phyloP scores from a whole-genome alignment of 23 tunicate genomes.

The Diplosoma virens region DNA sequence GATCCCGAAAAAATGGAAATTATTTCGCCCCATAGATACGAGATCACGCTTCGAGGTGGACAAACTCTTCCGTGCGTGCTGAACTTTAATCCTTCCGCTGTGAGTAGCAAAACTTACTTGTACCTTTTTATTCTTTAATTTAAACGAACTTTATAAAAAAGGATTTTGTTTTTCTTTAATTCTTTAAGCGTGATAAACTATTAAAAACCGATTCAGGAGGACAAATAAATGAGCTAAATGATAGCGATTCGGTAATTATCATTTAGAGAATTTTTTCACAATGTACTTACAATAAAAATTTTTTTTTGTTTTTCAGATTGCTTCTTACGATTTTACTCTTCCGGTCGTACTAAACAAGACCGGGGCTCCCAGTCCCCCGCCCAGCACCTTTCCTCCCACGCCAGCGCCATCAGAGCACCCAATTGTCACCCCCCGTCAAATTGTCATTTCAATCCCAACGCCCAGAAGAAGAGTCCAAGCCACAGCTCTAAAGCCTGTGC shows the following conservation, averaged over 20 bases:
- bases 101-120: constrained; percentile 36
- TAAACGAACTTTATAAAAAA: too few species aligned
- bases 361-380: constrained; percentile 83
- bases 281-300: too few species aligned
- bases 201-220: too few species aligned
- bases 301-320: constrained; percentile 42
- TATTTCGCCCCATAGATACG: constrained; percentile 42
- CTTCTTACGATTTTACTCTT: constrained; percentile 81
- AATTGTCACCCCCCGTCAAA: constrained; percentile 62
- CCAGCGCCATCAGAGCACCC: constrained; percentile 87
- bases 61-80: constrained; percentile 59
- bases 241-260: too few species aligned
- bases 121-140: too few species aligned
- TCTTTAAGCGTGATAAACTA: too few species aligned
- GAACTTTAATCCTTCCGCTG: constrained; percentile 71
- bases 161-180: neutral
- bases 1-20: constrained; percentile 39
- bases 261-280: too few species aligned
- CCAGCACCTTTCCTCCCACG: constrained; percentile 81
- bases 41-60: constrained; percentile 61
- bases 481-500: constrained; percentile 65
- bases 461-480: constrained; percentile 84
- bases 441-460: constrained; percentile 52
- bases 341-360: constrained; percentile 91
- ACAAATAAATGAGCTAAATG: too few species aligned